Base-by-base conservation (phyloP, 35 echinoderm and acorn worm species). In the Stichopus chloronotus region DNA sequence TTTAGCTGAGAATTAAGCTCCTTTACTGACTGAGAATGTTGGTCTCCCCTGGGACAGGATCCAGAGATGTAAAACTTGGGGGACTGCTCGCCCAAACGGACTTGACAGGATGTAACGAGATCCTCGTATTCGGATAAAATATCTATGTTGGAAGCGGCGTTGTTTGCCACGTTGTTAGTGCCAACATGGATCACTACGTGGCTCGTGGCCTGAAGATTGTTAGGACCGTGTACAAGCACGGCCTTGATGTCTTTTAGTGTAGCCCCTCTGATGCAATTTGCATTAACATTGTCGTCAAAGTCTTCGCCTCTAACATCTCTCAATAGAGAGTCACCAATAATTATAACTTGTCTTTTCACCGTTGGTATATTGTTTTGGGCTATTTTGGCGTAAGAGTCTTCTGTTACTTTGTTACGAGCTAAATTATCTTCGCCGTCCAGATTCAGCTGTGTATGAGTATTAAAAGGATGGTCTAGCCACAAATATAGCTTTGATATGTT, bases 121-220 rank as follows among this genome's bases (percentile, higher is more conserved):
- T 76, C 72, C 72, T 76, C 72, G 72, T 76, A 76, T 21, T 76
- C 72, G 25, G 72, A 76, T 76, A 76, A 24, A 76, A 11, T 76
- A 8, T 76, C 72, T 76, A 76, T 11, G 72, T 76, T 76, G 72
- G 72, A 76, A 76, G 72, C 8, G 72, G 72, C 7, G 8, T 76
- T 76, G 72, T 76, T 76, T 76, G 72, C 72, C 72, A 76, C 72
- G 14, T 76, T 8, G 72, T 76, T 76, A 76, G 72, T 76, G 72
- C 72, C 7, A 76, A 76, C 7, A 17, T 76, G 72, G 72, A 76
- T 17, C 19, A 76, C 4, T 76, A 76, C 72, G 72, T 76, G 72
- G 72, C 72, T 76, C 72, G 9, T 76, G 72, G 72, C 72, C 72
- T 76, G 72, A 76, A 76, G 72, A 17, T 76, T 76, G 72, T 76